A percentile compares a stretch with the other conserved stretches of the same genome.
Conservation (phyloP, 2,888 invertebrate species). For the Dysmachus trigonus region DNA sequence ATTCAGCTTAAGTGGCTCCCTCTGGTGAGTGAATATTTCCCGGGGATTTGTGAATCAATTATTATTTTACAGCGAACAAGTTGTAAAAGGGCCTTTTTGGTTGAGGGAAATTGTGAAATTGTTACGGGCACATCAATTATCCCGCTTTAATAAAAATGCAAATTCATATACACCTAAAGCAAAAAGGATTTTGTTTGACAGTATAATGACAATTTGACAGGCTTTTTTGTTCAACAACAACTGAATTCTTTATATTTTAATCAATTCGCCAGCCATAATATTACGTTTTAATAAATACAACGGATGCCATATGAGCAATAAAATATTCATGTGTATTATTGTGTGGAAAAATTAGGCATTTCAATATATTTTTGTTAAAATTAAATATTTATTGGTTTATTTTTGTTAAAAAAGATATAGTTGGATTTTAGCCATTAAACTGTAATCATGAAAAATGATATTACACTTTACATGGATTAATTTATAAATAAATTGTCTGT, state of each 20-base stretch:
- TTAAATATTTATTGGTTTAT: no score
- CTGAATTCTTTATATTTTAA: neutral
- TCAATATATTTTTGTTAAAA: neutral
- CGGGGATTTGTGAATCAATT: neutral
- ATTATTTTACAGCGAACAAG: neutral
- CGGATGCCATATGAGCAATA: neutral
- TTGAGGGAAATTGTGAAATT: neutral
- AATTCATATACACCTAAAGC: no score
- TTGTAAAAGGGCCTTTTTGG: neutral
- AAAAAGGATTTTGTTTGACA: neutral
- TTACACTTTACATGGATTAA: no score
- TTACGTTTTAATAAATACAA: neutral
- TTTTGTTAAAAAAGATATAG: no score
- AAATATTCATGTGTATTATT: neutral
- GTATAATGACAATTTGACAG: no score
- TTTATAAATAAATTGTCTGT: no score
- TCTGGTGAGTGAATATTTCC: neutral
- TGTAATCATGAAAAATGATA: no score
- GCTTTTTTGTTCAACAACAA: neutral
- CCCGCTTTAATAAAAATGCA: neutral
- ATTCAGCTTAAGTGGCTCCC: neutral
- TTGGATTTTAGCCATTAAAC: no score
- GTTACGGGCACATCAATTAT: neutral
- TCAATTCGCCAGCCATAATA: neutral
- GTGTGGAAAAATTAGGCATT: neutral